Base-by-base conservation (phyloP, 2,113 vertebrate genomes). In the Tenrec ecaudatus region DNA sequence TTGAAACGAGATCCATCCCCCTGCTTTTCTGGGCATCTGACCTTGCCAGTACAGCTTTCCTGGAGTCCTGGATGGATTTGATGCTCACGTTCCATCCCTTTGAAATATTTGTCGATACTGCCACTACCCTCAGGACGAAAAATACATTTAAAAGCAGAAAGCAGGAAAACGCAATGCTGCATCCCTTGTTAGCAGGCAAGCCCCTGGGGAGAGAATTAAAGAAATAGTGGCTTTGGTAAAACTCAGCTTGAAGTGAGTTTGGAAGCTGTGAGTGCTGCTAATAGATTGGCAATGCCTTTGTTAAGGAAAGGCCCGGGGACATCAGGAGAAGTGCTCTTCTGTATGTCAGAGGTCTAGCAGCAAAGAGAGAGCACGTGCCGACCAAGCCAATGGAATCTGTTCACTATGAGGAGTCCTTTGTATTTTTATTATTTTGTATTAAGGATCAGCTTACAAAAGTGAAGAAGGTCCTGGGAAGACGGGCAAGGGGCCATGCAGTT, bases 1-100 rank as follows among this genome's bases (percentile, higher is more conserved):
- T 66, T 77, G 89, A 91, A 96, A 81, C 20, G 31, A 64, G 93
- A 91, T 78, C 66, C 85, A 86, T 94, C 88, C 25, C 53, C 57
- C 1, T 1, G 2, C 82, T 90, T 86, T 75, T n/a, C 69, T 29
- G 66, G 78, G n/a, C 36, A 58, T 22, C 79, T 78, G 94, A 94
- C 90, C 82, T 91, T 29, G 1, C 2, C 0, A 14, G 15, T 11
- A 6, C 33, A 78, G 23, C 25, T 57, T 12, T 80, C 36, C 71
- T 17, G 16, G 81, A 73, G 89, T 62, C 47, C 66, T 27, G 15
- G 58, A 25, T 90, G 76, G 82, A 14, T 47, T 7, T 31, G 73
- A 23, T 19, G 19, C 19, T 31, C 25, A 2, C 53, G 78, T 29
- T 58, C 89, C 40, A 29, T 64, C 27, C 6, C 31, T 23, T 29